Percentiles rank a stretch among this genome's conserved stretches.
Conservation (phyloP, 2,113 vertebrate genomes). For the Heterotis niloticus region DNA sequence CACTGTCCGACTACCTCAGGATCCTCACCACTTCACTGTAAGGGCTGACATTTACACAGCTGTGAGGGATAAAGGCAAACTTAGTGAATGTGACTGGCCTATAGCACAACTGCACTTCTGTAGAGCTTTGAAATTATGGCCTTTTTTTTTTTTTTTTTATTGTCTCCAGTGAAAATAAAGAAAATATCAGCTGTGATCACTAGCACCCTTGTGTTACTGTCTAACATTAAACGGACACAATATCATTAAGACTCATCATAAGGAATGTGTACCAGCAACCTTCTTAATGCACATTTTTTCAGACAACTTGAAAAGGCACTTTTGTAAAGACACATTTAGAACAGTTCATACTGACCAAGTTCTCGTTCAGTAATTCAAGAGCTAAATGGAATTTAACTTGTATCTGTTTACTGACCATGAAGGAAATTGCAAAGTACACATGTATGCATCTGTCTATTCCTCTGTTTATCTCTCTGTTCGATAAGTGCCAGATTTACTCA, state of each 20-base stretch:
- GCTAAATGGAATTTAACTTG: too few relatives aligned
- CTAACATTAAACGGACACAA: slow-evolving; percentile 50
- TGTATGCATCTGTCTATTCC: too few relatives aligned
- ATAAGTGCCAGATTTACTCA: too few relatives aligned
- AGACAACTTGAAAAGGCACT: too few relatives aligned
- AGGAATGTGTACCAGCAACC: slow-evolving; percentile 30
- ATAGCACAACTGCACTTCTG: background rate
- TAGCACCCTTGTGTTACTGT: background rate
- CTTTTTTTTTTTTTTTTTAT: background rate
- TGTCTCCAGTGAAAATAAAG: background rate
- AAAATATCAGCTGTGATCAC: background rate
- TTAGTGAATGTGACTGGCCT: background rate
- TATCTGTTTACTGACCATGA: too few relatives aligned
- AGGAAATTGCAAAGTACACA: too few relatives aligned
- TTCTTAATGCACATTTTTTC: slow-evolving; percentile 30
- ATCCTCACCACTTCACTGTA: background rate
- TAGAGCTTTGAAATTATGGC: background rate
- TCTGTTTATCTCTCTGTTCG: too few relatives aligned
- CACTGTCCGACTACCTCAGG: background rate
- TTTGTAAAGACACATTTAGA: too few relatives aligned
- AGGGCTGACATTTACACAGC: background rate
- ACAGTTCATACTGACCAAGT: too few relatives aligned
- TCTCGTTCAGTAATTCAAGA: too few relatives aligned
- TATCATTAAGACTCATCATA: slow-evolving; percentile 56
- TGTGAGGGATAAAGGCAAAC: background rate